Conservation (phyloP, 2,888 invertebrate species). For the Matsumyia berberina region DNA sequence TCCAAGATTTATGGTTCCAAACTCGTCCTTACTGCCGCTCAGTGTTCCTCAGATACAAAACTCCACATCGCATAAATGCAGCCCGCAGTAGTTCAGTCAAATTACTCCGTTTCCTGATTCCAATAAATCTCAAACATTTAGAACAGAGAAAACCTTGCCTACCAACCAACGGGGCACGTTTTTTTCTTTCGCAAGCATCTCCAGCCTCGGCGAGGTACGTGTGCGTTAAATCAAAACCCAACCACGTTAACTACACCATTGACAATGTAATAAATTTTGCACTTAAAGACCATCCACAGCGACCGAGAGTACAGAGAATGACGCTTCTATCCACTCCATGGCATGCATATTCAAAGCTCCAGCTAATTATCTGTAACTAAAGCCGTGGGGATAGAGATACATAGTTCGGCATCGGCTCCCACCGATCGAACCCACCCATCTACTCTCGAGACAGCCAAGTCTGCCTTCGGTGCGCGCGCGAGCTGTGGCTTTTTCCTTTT, state of each 20-base stretch:
- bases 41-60: too few species aligned
- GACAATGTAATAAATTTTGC: conserved; percentile 56
- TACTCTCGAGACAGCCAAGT: conserved; percentile 41
- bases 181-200: conserved; percentile 1
- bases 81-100: not conserved
- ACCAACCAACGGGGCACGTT: conserved; percentile 2
- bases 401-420: conserved; percentile 67
- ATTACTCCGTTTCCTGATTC: conserved; percentile 31
- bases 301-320: conserved; percentile 13
- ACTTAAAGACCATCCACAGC: conserved; percentile 35
- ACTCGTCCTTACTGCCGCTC: conserved; percentile 1
- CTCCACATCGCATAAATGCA: not conserved
- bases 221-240: conserved; percentile 48
- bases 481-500: conserved; percentile 21
- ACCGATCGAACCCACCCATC: conserved; percentile 73
- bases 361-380: conserved; percentile 72
- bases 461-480: conserved; percentile 43
- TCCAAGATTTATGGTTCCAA: not conserved
- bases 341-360: conserved; percentile 61
- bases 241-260: conserved; percentile 50
- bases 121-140: conserved; percentile 41
- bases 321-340: conserved; percentile 30
- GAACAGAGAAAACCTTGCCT: conserved; percentile 34
- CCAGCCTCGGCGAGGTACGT: conserved; percentile 4
- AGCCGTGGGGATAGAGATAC: conserved; percentile 63